Evolutionary conservation across 2,888 invertebrate species (phyloP), one percentile per base, ranked within the genome.

Genomic region (Antitype chi): DNA sequence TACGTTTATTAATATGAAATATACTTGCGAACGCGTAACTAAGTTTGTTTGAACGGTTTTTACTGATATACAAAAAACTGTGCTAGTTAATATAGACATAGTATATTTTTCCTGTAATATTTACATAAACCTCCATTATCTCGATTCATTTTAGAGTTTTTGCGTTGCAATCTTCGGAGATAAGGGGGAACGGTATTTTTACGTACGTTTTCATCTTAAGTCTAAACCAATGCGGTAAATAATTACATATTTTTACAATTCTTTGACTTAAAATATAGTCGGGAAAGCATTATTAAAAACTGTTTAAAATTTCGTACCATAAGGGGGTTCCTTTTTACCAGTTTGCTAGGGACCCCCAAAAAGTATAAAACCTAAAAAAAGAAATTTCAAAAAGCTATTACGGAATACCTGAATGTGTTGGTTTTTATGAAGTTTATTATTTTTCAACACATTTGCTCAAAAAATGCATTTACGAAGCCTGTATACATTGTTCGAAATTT

Each of bases 341-440:
- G 47, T 43, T 64, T 25, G 20, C 20, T 25, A 23, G 20, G 25
- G 23, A 23, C 28, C 66, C 15, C 52, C 5, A 57, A 32, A 55
- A 49, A 23, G 8, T 11, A 38, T 38, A 5, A 49, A 75, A 75
- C n/a, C 32, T 47, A 20, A 74, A 47, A 49, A 7, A 23, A 7
- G 7, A 38, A 49, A 49, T 59, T 74, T 59, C 17, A 52, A 59
- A 75, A 75, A 76, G 59, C 23, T 55, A 17, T 49, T 47, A 49
- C 20, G 57, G 15, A 43, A 53, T 52, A 25, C 23, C 25, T n/a
- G 59, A 73, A 52, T 38, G 23, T 13, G 13, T n/a, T 52, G 25
- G 9, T 13, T 32, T 47, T 53, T n/a, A 53, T 52, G 43, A 28
- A 3, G 9, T 28, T 55, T 25, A 25, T n/a, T 43, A 52, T 53